These are phyloP conservation scores for Conomelus anceps DNA, from an alignment of 2,888 invertebrate genomes.

Conservation along the genomic window DNA sequence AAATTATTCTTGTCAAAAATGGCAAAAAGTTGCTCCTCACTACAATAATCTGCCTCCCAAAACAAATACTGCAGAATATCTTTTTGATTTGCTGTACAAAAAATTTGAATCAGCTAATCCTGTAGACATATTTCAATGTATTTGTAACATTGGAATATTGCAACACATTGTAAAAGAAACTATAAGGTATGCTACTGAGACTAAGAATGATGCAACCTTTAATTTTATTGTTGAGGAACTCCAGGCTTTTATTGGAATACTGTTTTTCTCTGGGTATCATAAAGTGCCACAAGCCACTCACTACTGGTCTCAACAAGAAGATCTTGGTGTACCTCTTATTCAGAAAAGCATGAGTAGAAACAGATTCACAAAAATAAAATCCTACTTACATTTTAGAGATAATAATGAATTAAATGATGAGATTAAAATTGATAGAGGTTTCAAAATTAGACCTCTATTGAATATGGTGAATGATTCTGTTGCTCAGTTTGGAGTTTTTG, in stretches of 20 bases:
- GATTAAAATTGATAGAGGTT: not conserved
- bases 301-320: not conserved
- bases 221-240: not conserved
- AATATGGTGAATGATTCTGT: conserved; percentile 30
- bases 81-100: not conserved
- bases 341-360: not conserved
- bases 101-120: not conserved
- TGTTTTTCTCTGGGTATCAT: not conserved
- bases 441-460: conserved; percentile 33
- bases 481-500: not conserved
- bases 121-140: not conserved
- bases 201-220: not conserved
- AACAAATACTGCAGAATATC: not conserved
- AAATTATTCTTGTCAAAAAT: not conserved
- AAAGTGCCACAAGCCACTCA: not conserved
- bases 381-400: not conserved
- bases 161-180: not conserved
- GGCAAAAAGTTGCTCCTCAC: not conserved
- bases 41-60: not conserved
- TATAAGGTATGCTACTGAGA: not conserved
- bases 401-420: not conserved
- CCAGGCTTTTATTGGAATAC: not conserved
- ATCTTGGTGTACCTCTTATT: not conserved
- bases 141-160: not conserved
- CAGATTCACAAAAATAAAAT: not conserved